Evolutionary conservation across 2,797 vertebrate species (phyloP).

Genomic region (Nyctalus aviator): DNA sequence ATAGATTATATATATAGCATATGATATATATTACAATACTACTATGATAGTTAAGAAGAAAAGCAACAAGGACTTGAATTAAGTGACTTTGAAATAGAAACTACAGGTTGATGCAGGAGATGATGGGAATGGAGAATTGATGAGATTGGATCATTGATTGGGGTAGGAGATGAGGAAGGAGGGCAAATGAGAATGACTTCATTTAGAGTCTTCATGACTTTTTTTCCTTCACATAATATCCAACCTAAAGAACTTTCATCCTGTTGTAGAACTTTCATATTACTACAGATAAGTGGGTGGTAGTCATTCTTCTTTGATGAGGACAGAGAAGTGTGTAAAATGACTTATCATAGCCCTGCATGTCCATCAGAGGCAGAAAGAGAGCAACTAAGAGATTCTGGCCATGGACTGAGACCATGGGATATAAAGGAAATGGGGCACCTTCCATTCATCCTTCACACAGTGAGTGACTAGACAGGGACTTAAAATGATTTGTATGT

Average conservation of each 20-base stretch:
- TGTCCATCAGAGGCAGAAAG: not conserved
- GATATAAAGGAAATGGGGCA: not conserved
- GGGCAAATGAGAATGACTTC: constrained; percentile 4
- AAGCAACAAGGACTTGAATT: not conserved
- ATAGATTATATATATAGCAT: not conserved
- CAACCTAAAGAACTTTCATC: not conserved
- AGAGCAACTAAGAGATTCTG: not conserved
- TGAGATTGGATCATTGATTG: not conserved
- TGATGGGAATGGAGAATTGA: not conserved
- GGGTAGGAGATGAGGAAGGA: not conserved
- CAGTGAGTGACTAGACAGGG: not conserved
- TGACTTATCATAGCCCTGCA: not conserved
- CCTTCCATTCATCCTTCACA: not conserved
- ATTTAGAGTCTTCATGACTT: not conserved
- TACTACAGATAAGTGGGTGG: not conserved
- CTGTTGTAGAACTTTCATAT: not conserved
- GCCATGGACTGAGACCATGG: not conserved
- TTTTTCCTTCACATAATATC: not conserved
- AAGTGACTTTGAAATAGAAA: not conserved
- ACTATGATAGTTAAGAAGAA: not conserved
- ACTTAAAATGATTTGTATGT: not conserved
- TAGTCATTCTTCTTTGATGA: not conserved
- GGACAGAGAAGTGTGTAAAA: not conserved
- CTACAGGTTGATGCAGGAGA: not conserved
- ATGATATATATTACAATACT: not conserved